Conservation (phyloP, 2,797 vertebrate species). For the Diceros bicornis region DNA sequence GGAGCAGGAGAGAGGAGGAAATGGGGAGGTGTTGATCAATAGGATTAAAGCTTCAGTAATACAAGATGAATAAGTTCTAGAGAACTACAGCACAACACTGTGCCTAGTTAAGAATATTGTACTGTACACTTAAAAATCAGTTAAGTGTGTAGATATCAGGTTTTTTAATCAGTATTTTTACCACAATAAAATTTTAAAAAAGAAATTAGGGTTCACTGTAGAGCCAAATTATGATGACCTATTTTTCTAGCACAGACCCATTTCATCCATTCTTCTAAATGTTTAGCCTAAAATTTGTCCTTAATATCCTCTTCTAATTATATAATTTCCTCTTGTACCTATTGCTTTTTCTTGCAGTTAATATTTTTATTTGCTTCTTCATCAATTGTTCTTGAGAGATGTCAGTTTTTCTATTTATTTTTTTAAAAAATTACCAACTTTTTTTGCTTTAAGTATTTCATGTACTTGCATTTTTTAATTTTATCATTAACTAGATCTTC, state of each 20-base stretch:
- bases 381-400: neutral
- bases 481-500: neutral
- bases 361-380: neutral
- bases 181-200: neutral
- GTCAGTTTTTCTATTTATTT: neutral
- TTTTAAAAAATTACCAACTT: neutral
- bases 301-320: neutral
- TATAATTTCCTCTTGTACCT: neutral
- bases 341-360: neutral
- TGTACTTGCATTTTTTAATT: neutral
- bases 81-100: neutral
- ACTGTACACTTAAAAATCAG: neutral
- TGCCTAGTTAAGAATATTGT: neutral
- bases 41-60: neutral
- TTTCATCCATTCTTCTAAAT: neutral
- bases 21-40: neutral
- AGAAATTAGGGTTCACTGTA: neutral
- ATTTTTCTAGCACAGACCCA: neutral
- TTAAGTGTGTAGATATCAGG: neutral
- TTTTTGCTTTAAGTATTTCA: neutral
- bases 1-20: neutral
- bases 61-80: neutral
- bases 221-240: neutral
- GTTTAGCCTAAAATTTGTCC: neutral
- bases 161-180: neutral